These are phyloP conservation scores for Otus sunia DNA, from an alignment of 2,113 vertebrate species.

Conservation along the genomic window DNA sequence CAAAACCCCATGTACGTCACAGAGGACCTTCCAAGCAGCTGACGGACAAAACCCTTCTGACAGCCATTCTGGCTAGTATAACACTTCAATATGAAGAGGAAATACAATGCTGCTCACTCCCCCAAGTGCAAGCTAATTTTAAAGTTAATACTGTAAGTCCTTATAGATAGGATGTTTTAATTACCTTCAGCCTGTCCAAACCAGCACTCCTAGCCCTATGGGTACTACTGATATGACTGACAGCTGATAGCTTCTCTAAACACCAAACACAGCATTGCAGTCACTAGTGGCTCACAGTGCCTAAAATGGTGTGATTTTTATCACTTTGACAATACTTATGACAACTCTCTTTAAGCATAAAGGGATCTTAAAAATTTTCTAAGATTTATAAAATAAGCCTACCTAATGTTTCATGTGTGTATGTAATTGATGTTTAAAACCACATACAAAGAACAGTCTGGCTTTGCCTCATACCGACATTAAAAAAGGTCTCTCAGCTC, in stretches of 20 bases:
- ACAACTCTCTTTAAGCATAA: constrained; percentile 14
- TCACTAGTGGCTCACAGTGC: neutral
- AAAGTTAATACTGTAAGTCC: neutral
- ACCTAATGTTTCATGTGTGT: neutral
- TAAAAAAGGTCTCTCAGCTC: neutral
- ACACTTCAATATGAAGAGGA: neutral
- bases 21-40: constrained; percentile 1
- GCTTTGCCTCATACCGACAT: neutral
- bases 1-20: neutral
- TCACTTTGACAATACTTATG: constrained; percentile 30
- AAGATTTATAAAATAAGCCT: neutral
- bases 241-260: constrained; percentile 41
- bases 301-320: constrained; percentile 31
- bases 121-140: constrained; percentile 4
- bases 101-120: constrained; percentile 7
- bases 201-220: neutral
- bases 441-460: neutral
- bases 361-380: neutral
- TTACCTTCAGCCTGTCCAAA: constrained; percentile 24
- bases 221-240: neutral
- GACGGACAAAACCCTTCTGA: neutral
- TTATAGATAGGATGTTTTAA: neutral
- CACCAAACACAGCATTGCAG: neutral
- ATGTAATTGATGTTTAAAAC: neutral
- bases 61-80: neutral